Conservation (phyloP, 1,140 invertebrate species). For the Zaprionus vittiger region DNA sequence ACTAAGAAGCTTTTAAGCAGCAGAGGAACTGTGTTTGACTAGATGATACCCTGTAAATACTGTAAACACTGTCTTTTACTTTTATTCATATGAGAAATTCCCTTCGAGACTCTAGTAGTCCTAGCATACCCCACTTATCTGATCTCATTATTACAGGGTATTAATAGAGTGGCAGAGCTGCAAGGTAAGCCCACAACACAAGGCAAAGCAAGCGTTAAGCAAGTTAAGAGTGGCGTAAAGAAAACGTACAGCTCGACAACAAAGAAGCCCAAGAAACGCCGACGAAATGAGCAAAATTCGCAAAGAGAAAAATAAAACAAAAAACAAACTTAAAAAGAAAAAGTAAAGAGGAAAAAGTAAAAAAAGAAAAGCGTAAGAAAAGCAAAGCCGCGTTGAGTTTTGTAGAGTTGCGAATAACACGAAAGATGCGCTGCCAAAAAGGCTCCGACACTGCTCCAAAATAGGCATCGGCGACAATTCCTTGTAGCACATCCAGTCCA, state of each 20-base stretch:
- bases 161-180: constrained; percentile 42
- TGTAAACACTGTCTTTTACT: too few species aligned
- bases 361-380: not conserved
- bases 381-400: constrained; percentile 1
- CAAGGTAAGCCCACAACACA: constrained; percentile 22
- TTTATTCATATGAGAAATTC: too few species aligned
- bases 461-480: constrained; percentile 1
- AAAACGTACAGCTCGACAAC: constrained; percentile 32
- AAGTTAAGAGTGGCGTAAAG: constrained; percentile 43
- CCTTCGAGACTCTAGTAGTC: not conserved
- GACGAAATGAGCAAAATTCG: constrained; percentile 30
- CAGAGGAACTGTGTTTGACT: not conserved
- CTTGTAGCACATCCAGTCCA: not conserved
- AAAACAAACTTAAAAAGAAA: not conserved
- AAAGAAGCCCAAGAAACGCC: constrained; percentile 25
- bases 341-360: not conserved
- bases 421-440: not conserved
- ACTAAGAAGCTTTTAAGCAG: not conserved
- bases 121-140: not conserved
- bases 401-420: not conserved
- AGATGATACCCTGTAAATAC: not conserved
- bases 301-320: not conserved
- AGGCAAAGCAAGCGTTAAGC: constrained; percentile 46
- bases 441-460: not conserved
- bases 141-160: constrained; percentile 5